Evolutionary conservation across 2,888 invertebrate species (phyloP).

Genomic region (Ypsolopha scabrella): DNA sequence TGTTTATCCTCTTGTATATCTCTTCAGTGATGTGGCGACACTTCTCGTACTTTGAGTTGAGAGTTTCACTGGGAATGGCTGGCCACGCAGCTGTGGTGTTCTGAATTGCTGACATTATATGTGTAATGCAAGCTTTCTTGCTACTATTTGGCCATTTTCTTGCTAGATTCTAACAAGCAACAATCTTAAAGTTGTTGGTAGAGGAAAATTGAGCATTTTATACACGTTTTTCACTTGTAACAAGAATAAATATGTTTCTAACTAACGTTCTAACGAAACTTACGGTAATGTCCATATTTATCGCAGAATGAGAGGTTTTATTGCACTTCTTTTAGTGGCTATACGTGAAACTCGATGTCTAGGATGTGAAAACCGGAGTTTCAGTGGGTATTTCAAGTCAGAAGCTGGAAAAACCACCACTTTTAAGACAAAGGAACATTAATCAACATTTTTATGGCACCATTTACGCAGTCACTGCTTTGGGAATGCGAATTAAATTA

Average conservation of each 20-base stretch:
- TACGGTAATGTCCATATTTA: conserved; percentile 3
- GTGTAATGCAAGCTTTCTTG: not conserved
- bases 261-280: conserved; percentile 10
- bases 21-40: conserved; percentile 61
- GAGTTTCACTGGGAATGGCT: conserved; percentile 23
- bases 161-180: conserved; percentile 25
- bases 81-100: conserved; percentile 37
- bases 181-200: not conserved
- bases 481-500: conserved; percentile 37
- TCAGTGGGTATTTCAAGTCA: conserved; percentile 15
- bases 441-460: conserved; percentile 58
- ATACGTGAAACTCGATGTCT: conserved; percentile 13
- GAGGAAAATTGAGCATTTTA: conserved; percentile 1
- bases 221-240: conserved; percentile 5
- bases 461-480: conserved; percentile 40
- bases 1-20: conserved; percentile 60
- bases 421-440: conserved; percentile 54
- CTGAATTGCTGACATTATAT: conserved; percentile 42
- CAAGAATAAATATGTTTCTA: conserved; percentile 19
- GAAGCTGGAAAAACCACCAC: conserved; percentile 28
- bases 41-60: conserved; percentile 53
- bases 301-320: not conserved
- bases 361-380: conserved; percentile 14
- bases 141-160: conserved; percentile 13
- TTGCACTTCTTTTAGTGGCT: conserved; percentile 6